Conservation (phyloP, 92 coral and sea anemone genomes). For the Actinernus sp. region DNA sequence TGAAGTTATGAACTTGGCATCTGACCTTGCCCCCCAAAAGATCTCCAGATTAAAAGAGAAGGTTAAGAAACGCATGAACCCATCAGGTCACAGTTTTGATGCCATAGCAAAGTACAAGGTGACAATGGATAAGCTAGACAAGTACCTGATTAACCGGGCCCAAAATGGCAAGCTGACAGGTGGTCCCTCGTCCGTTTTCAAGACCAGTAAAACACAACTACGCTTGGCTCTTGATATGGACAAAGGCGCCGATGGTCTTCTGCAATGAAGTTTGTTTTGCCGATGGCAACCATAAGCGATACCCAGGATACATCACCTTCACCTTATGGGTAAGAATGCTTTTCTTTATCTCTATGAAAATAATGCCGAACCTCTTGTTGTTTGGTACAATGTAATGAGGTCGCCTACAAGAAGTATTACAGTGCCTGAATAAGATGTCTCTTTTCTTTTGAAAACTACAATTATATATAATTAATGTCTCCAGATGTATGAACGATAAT, state of each 20-base stretch:
- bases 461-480: too few species aligned
- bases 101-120: conserved; percentile 50
- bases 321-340: conserved; percentile 56
- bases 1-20: conserved; percentile 44
- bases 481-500: too few species aligned
- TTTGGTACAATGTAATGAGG: too few species aligned
- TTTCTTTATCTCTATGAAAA: background rate
- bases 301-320: conserved; percentile 47
- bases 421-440: too few species aligned
- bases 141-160: conserved; percentile 43
- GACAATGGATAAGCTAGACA: conserved; percentile 59
- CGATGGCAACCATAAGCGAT: conserved; percentile 56
- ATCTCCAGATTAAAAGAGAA: conserved; percentile 35
- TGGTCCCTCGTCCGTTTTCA: conserved; percentile 47
- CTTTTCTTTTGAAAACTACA: too few species aligned
- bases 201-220: conserved; percentile 55
- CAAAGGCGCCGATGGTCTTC: conserved; percentile 37
- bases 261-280: conserved; percentile 61
- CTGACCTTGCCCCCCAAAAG: conserved; percentile 34
- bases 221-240: conserved; percentile 61
- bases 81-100: conserved; percentile 61
- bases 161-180: conserved; percentile 58
- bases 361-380: too few species aligned
- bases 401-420: too few species aligned
- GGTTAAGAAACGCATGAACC: conserved; percentile 48